Conservation (phyloP, 2,113 vertebrate species). For the Buteo buteo region DNA sequence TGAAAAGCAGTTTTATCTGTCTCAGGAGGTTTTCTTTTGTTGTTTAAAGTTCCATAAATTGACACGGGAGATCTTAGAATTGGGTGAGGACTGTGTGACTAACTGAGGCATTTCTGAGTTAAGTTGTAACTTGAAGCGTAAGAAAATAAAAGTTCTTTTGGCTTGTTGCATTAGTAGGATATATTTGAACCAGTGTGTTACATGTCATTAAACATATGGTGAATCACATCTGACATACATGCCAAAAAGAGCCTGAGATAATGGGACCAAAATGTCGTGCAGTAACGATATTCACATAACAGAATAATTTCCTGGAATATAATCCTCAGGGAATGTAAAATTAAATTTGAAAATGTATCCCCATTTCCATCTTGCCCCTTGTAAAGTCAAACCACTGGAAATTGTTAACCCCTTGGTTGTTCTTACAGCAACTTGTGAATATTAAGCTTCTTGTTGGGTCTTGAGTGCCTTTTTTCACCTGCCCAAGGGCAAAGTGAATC, state of each 20-base stretch:
- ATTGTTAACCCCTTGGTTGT: not conserved
- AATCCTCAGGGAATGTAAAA: not conserved
- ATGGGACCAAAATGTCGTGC: conserved; percentile 43
- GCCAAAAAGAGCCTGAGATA: conserved; percentile 22
- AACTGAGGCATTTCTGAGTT: conserved; percentile 1
- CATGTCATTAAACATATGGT: not conserved
- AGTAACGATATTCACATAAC: not conserved
- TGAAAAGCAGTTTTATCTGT: not conserved
- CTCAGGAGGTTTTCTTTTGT: not conserved
- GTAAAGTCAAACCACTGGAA: not conserved
- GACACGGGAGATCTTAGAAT: not conserved
- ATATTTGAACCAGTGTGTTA: not conserved
- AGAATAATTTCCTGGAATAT: conserved; percentile 24
- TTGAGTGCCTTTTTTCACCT: not conserved
- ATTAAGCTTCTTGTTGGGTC: not conserved
- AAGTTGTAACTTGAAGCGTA: not conserved
- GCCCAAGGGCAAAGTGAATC: not conserved
- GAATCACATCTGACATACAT: conserved; percentile 17
- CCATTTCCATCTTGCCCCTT: not conserved
- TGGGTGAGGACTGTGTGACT: not conserved
- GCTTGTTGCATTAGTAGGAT: not conserved
- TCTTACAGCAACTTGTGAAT: not conserved
- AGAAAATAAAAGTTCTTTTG: conserved; percentile 1
- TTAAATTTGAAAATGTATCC: not conserved
- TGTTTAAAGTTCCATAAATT: not conserved